These are phyloP conservation scores for Tonatia bakeri DNA, from an alignment of 2,113 vertebrate species.

Conservation along the genomic window DNA sequence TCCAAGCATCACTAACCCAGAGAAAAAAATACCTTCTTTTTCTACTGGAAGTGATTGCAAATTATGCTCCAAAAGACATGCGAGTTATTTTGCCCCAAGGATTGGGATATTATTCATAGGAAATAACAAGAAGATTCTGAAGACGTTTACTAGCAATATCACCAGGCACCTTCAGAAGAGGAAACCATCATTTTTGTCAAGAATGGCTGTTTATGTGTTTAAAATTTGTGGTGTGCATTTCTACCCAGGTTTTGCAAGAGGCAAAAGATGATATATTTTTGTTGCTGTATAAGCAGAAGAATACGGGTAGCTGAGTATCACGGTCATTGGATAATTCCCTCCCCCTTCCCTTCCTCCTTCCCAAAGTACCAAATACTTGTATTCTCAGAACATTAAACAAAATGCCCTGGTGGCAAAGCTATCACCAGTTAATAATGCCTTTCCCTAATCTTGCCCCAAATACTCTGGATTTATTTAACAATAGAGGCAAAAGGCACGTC, in stretches of 20 bases:
- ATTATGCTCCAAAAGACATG: slow-evolving; percentile 67
- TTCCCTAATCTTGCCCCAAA: neutral
- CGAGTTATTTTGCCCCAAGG: neutral
- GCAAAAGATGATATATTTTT: slow-evolving; percentile 50
- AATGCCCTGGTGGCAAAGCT: slow-evolving; percentile 22
- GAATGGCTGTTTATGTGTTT: slow-evolving; percentile 71
- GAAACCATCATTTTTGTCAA: slow-evolving; percentile 58
- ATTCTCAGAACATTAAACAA: slow-evolving; percentile 46
- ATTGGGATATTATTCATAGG: slow-evolving; percentile 69
- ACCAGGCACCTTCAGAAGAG: slow-evolving; percentile 59
- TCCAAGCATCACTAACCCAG: slow-evolving; percentile 82
- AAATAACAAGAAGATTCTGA: slow-evolving; percentile 75
- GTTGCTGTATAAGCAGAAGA: slow-evolving; percentile 45
- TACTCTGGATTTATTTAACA: neutral
- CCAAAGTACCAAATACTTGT: neutral
- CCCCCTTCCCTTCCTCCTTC: neutral
- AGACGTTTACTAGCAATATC: slow-evolving; percentile 75
- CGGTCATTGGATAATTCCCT: slow-evolving; percentile 37
- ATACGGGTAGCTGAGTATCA: slow-evolving; percentile 39
- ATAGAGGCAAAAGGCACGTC: neutral
- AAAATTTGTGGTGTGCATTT: slow-evolving; percentile 62
- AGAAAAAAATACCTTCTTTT: slow-evolving; percentile 48
- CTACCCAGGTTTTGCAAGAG: slow-evolving; percentile 64
- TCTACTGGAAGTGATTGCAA: slow-evolving; percentile 62
- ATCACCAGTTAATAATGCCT: neutral